A percentile compares a stretch with the other conserved stretches of the same genome.
phyloP scores from a whole-genome alignment of 1,140 invertebrate genomes.

The Aleiodes sp. region DNA sequence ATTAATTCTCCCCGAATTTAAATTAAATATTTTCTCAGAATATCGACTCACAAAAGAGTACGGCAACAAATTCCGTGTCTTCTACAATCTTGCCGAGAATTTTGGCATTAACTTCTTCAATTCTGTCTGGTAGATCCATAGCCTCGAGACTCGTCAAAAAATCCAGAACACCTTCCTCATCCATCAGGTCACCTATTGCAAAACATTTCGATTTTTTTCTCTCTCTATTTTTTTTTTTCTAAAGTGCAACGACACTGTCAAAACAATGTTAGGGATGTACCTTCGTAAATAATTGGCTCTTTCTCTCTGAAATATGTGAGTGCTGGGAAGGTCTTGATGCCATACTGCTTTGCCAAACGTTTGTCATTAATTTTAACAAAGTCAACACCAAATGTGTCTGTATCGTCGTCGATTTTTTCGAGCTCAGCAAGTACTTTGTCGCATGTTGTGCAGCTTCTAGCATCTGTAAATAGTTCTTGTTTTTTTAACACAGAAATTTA shows the following conservation, averaged over 20 bases:
- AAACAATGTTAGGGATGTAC: constrained; percentile 58
- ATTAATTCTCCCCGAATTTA: not conserved
- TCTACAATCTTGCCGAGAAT: constrained; percentile 92
- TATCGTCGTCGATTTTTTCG: constrained; percentile 95
- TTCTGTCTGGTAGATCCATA: constrained; percentile 94
- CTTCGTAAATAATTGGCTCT: constrained; percentile 92
- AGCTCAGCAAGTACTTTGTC: constrained; percentile 90
- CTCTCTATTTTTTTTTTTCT: not conserved
- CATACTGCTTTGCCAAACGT: constrained; percentile 92
- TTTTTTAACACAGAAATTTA: not conserved
- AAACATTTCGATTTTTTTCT: not conserved
- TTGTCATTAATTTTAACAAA: constrained; percentile 97
- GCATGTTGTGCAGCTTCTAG: constrained; percentile 89
- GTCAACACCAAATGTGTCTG: constrained; percentile 91
- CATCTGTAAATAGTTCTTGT: constrained; percentile 74
- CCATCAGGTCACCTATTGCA: constrained; percentile 86
- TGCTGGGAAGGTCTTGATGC: constrained; percentile 91
- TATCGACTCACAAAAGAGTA: constrained; percentile 90
- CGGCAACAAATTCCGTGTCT: constrained; percentile 91
- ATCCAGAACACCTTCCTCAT: constrained; percentile 91
- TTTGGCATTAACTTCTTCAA: constrained; percentile 94
- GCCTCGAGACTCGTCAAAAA: constrained; percentile 93
- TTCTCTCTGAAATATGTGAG: constrained; percentile 94
- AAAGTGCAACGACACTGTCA: not conserved
- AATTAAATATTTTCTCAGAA: not conserved